Evolutionary conservation across 2,113 vertebrate genomes (phyloP), one percentile per base, ranked within the genome.

Genomic region (zebrafish (Danio rerio)): DNA sequence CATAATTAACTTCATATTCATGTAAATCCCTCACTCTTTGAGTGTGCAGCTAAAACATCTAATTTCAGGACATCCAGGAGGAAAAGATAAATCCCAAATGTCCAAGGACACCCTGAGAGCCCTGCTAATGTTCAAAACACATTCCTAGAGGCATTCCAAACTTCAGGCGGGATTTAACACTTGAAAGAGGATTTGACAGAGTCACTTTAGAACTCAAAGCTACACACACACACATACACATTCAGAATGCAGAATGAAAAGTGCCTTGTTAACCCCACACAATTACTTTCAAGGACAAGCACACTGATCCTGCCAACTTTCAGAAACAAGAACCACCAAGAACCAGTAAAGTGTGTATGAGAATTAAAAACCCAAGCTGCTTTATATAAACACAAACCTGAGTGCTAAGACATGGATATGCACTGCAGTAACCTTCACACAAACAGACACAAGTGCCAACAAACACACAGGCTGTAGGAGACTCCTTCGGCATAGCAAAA

Each of bases 171-270:
- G 62, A 79, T 79, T 79, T 79, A 79, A 79, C 61, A 53, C 47
- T 81, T 81, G 21, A 81, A 81, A 81, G 62, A 50, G 45, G 68
- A 81, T 81, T 81, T 81, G 40, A 75, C 61, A n/a, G 58, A 75
- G 49, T 53, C 55, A 55, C 50, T 56, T 76, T 68, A 76, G 71
- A 31, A 47, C 52, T 43, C 47, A 78, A 76, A 78, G 47, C 75
- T 16, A 10, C 15, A 49, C 56, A 50, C 69, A 58, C 12, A n/a
- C 45, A 8, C 18, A 71, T n/a, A 5, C 3, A 20, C 55, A 74
- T 21, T 42, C 52, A 20, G 9, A 4, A 7, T 40, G 20, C 21
- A 40, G 49, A 66, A 52, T 66, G 21, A 47, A 75, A 77, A 78
- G 61, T 13, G 76, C 56, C 43, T 45, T 61, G 73, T 76, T 76